Conservation (phyloP, 2,113 vertebrate species). For the Rhipidura dahli region DNA sequence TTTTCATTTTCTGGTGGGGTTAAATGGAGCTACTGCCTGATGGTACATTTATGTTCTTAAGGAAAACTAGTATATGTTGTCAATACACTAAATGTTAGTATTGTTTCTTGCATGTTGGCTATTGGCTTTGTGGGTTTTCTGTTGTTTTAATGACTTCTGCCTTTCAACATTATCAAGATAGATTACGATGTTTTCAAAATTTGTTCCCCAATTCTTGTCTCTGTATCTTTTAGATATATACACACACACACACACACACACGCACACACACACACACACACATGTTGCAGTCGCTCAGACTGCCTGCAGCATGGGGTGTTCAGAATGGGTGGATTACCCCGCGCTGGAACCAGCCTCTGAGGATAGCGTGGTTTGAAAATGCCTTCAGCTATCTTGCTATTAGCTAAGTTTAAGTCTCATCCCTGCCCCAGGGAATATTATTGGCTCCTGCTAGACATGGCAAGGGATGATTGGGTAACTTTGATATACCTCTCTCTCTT, state of each 20-base stretch:
- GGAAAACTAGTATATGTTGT: neutral
- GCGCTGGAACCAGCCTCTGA: too few species aligned
- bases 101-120: neutral
- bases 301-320: too few species aligned
- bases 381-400: too few species aligned
- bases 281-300: too few species aligned
- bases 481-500: too few species aligned
- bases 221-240: neutral
- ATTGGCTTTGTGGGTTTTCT: neutral
- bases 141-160: neutral
- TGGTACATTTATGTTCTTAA: neutral
- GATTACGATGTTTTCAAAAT: neutral
- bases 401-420: too few species aligned
- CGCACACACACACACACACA: too few species aligned
- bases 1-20: neutral
- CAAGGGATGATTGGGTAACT: too few species aligned
- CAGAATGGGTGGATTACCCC: too few species aligned
- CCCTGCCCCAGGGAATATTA: too few species aligned
- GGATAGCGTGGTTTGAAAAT: too few species aligned
- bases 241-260: accelerated
- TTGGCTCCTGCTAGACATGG: too few species aligned
- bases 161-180: neutral
- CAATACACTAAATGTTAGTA: neutral
- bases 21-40: neutral
- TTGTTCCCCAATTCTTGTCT: accelerated